Percentiles rank a stretch among this genome's conserved stretches.
Conservation (phyloP, 1,140 invertebrate genomes). For the Orchestia grillus region DNA sequence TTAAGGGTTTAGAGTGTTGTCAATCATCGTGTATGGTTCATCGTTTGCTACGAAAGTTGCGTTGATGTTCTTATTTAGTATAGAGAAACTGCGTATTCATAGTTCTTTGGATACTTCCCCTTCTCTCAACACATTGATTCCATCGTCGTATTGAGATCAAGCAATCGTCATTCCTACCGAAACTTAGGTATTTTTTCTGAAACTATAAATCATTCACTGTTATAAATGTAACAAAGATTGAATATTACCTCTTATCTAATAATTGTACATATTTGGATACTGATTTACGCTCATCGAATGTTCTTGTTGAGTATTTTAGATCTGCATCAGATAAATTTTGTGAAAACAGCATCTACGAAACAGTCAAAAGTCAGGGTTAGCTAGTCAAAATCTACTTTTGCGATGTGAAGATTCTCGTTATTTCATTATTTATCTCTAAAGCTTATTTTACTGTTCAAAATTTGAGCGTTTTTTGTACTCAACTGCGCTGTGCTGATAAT, state of each 20-base stretch:
- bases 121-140: slow-evolving; percentile 36
- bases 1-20: slow-evolving; percentile 31
- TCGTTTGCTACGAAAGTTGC: slow-evolving; percentile 39
- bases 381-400: background rate
- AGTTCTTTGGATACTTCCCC: slow-evolving; percentile 49
- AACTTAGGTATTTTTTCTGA: background rate
- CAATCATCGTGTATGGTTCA: slow-evolving; percentile 38
- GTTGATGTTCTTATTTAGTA: slow-evolving; percentile 36
- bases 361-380: too few species aligned
- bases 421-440: background rate
- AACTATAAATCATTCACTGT: background rate
- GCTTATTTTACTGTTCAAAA: background rate
- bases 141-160: background rate
- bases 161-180: background rate
- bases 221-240: background rate
- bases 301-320: background rate
- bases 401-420: background rate
- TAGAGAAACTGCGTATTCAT: slow-evolving; percentile 44
- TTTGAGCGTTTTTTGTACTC: background rate
- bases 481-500: background rate
- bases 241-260: background rate
- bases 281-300: background rate
- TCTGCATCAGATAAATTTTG: background rate
- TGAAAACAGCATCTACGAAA: background rate
- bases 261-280: background rate